These are phyloP conservation scores for Cordylochernes scorpioides DNA, from an alignment of 2,888 invertebrate species.

Conservation along the genomic window DNA sequence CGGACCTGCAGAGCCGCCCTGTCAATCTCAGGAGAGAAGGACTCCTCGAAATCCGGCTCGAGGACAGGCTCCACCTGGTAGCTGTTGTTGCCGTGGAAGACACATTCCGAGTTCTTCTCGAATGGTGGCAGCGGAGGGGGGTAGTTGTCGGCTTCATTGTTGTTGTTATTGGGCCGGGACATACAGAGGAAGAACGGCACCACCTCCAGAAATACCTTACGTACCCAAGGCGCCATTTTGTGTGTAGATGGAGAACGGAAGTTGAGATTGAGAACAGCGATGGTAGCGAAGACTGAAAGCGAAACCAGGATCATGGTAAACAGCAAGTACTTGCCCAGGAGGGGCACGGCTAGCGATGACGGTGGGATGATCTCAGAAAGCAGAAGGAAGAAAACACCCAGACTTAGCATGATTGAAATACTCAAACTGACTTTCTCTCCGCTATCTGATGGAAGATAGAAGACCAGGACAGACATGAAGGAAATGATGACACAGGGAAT, in stretches of 20 bases:
- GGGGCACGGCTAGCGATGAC: conserved; percentile 74
- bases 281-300: conserved; percentile 71
- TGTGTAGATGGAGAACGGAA: conserved; percentile 50
- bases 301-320: conserved; percentile 91
- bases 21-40: conserved; percentile 27
- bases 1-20: conserved; percentile 71
- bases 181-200: conserved; percentile 75
- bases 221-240: conserved; percentile 71
- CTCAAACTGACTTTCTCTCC: conserved; percentile 96
- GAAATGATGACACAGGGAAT: conserved; percentile 89
- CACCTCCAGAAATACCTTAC: conserved; percentile 60
- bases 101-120: background rate
- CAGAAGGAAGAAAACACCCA: conserved; percentile 95
- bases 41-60: conserved; percentile 4
- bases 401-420: conserved; percentile 87
- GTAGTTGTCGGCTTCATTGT: conserved; percentile 2
- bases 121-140: conserved; percentile 2
- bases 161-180: conserved; percentile 48
- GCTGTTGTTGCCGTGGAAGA: background rate
- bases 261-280: conserved; percentile 74
- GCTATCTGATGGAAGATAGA: conserved; percentile 87
- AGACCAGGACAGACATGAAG: conserved; percentile 76
- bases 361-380: conserved; percentile 96
- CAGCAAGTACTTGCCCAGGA: conserved; percentile 78
- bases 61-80: conserved; percentile 1